Evolutionary conservation across 2,113 vertebrate genomes (phyloP).

Genomic region (Macaca mulatta): DNA sequence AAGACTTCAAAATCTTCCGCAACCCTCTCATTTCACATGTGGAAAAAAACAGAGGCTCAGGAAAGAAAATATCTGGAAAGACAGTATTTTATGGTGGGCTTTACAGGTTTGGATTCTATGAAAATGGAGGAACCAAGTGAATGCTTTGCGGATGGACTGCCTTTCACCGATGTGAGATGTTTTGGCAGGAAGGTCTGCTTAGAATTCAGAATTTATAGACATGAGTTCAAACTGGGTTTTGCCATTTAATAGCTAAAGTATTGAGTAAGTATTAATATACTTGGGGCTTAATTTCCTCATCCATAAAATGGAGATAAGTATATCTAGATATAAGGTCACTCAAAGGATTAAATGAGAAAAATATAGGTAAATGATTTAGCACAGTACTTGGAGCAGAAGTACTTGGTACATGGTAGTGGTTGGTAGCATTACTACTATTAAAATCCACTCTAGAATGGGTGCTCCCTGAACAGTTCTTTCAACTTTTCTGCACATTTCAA

Average conservation of each 20-base stretch:
- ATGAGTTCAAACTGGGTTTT: background rate
- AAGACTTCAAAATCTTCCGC: background rate
- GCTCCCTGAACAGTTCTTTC: background rate
- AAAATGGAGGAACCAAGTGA: background rate
- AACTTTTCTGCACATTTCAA: background rate
- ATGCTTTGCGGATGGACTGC: background rate
- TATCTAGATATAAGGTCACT: background rate
- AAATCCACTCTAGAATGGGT: background rate
- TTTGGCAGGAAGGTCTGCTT: background rate
- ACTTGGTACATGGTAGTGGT: too few species aligned
- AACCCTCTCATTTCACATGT: background rate
- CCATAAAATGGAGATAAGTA: background rate
- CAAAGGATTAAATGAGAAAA: background rate
- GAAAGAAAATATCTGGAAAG: background rate
- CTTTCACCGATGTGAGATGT: background rate
- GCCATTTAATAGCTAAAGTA: background rate
- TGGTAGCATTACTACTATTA: background rate
- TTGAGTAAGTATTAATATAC: background rate
- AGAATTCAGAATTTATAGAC: background rate
- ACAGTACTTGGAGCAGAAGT: background rate
- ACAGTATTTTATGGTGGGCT: background rate
- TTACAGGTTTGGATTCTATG: background rate
- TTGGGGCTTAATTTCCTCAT: slow-evolving; percentile 3
- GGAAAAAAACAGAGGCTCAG: background rate
- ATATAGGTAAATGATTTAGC: background rate